Base-by-base conservation (phyloP, 2,113 vertebrate genomes). In the Seriola quinqueradiata region DNA sequence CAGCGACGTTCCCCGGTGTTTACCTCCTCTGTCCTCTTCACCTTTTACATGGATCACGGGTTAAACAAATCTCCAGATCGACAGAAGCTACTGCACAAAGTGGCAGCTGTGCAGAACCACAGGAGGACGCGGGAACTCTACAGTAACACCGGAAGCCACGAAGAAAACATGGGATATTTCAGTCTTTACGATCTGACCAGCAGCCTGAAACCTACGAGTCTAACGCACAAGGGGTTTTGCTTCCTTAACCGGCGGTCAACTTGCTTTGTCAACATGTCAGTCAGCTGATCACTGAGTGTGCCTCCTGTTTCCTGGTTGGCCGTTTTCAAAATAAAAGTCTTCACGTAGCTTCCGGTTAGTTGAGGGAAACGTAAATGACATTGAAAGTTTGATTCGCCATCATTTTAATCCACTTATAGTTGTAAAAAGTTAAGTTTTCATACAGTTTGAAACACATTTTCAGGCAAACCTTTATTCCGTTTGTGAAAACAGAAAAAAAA, bases 311-410 rank as follows among this genome's bases (percentile, higher is more conserved):
- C 90, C 90, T 19, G 65, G 58, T 54, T 40, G 11, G 0, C 0
- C 0, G 40, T 8, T 90, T 93, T 92, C 92, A 93, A 80, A 93
- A 83, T 91, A 94, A 93, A 90, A 84, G 83, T n/a, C 10, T 14
- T 42, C 2, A 11, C 4, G 34, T 36, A 36, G 34, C 14, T 16
- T 46, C 4, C 13, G 44, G 4, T 46, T 46, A 13, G 13, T 5
- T 46, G 44, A 46, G 44, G 44, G 44, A 16, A 46, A 46, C 40
- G 11, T 40, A 40, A 40, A 40, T 40, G 40, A 40, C 40, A 36
- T 36, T 36, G 34, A 36, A 6, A 4, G 34, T 5, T 4, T 36
- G 34, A 36, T 36, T 36, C 34, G 28, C 2, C 28, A 28, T 28
- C 28, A 28, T 28, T 28, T 28, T 28, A 2, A 28, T 28, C 28